Evolutionary conservation across 2,797 vertebrate genomes (phyloP), one percentile per base, ranked within the genome.

Genomic region (Centropyge bicolor): DNA sequence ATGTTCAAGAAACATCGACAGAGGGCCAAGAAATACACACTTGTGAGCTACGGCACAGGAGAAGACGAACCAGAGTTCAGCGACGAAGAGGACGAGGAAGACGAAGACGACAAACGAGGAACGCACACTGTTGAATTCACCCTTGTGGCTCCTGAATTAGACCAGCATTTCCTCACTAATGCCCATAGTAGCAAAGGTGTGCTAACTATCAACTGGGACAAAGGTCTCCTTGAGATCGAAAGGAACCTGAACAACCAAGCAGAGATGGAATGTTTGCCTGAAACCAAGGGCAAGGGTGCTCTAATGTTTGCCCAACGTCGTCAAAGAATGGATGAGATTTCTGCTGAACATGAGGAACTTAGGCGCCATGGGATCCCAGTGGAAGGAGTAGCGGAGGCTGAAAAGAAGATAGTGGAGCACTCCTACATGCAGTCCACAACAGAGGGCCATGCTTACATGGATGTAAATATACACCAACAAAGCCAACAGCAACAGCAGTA

Each of bases 1-100:
- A 99, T 99, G 98, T 99, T 99, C 94, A 99, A 98, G 95, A 98
- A 96, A 93, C 97, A 98, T 64, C 97, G 97, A 20, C 97, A 97
- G 90, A 96, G 98, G 88, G 97, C 97, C 4, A 97, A 97, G 90
- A 97, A 98, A 88, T 99, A 96, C 81, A 99, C 98, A 27, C 95
- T 99, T 27, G 95, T 99, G 84, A 99, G 98, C 94, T 99, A 99
- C 98, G 98, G 98, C 45, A 99, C 98, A 0, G 98, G 98, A 6
- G 97, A 98, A 84, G 94, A 96, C 76, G 95, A 97, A 66, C 94
- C 92, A 14, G 95, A 97, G 82, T 95, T 90, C 60, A 96, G 94
- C 4, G 92, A 96, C 74, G 88, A 93, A 70, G 95, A 96, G 57
- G 94, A 94, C 51, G 94, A 96, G 49, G 94, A 93, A 6, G 60